Percentiles rank a stretch among this genome's conserved stretches.
phyloP scores from a whole-genome alignment of 1,140 invertebrate species.

The Laodelphax striatellus region DNA sequence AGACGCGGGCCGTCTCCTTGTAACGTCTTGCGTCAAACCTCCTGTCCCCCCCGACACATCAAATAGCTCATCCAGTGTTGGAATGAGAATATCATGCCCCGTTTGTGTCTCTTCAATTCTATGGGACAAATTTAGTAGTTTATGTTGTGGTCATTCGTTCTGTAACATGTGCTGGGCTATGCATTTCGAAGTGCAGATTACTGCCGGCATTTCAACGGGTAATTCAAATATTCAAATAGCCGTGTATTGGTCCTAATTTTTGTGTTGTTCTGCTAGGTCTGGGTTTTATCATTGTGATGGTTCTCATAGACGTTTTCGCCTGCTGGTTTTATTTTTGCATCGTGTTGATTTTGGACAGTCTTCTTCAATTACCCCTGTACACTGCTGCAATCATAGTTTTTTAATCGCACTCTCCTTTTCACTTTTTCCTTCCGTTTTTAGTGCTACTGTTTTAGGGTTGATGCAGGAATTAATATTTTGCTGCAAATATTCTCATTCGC shows the following conservation, averaged over 20 bases:
- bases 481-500: no score
- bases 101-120: slow-evolving; percentile 41
- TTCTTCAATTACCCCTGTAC: no score
- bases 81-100: slow-evolving; percentile 35
- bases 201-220: slow-evolving; percentile 67
- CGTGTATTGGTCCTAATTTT: slow-evolving; percentile 2
- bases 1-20: slow-evolving; percentile 62
- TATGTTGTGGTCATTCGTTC: slow-evolving; percentile 85
- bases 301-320: no score
- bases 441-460: no score
- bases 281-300: slow-evolving; percentile 13
- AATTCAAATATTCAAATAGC: slow-evolving; percentile 14
- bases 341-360: no score
- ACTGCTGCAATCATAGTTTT: no score
- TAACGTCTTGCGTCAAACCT: slow-evolving; percentile 72
- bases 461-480: no score
- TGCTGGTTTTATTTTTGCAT: no score
- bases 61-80: background rate
- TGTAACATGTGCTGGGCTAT: slow-evolving; percentile 91
- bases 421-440: no score
- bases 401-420: no score
- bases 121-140: slow-evolving; percentile 54
- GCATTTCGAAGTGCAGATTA: slow-evolving; percentile 93
- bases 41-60: slow-evolving; percentile 29
- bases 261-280: slow-evolving; percentile 7